A percentile compares a stretch with the other conserved stretches of the same genome.
These are phyloP conservation scores for Rhinichthys klamathensis DNA, from an alignment of 2,113 vertebrate species.

Conservation along the genomic window DNA sequence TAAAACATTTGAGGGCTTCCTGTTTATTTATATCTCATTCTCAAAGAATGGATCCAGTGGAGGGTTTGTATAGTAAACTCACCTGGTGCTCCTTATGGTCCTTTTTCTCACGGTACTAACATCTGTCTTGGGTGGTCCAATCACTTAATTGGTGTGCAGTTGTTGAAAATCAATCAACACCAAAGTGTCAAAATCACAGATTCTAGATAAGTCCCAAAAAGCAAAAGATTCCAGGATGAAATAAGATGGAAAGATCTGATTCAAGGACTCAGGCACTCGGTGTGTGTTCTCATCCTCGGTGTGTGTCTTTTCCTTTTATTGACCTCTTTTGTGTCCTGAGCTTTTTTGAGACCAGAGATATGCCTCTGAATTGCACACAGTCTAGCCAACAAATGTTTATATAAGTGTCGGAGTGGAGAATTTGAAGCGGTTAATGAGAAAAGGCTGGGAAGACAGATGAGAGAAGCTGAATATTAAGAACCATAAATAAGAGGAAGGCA, in stretches of 20 bases:
- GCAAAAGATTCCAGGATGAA: neutral
- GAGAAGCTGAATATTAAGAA: conserved; percentile 42
- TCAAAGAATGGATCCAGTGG: neutral
- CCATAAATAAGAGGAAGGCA: conserved; percentile 44
- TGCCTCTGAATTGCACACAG: conserved; percentile 20
- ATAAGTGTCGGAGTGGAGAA: conserved; percentile 14
- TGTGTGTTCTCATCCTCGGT: neutral
- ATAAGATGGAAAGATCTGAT: neutral
- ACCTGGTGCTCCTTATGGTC: neutral
- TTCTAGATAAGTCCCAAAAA: neutral
- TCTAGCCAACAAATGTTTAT: conserved; percentile 37
- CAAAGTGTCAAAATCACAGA: neutral
- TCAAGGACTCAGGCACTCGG: neutral
- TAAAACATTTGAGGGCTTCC: neutral
- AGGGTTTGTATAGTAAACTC: neutral
- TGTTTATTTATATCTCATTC: neutral
- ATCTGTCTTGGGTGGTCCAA: neutral
- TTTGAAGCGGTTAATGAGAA: conserved; percentile 38
- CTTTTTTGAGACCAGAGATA: neutral
- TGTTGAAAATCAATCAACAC: neutral
- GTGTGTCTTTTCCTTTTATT: neutral
- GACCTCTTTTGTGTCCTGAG: neutral
- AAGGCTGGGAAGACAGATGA: conserved; percentile 27
- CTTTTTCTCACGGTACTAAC: neutral
- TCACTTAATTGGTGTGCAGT: neutral